Evolutionary conservation across 2,797 vertebrate genomes (phyloP), one percentile per base, ranked within the genome.

Genomic region (Eupleurogrammus muticus): DNA sequence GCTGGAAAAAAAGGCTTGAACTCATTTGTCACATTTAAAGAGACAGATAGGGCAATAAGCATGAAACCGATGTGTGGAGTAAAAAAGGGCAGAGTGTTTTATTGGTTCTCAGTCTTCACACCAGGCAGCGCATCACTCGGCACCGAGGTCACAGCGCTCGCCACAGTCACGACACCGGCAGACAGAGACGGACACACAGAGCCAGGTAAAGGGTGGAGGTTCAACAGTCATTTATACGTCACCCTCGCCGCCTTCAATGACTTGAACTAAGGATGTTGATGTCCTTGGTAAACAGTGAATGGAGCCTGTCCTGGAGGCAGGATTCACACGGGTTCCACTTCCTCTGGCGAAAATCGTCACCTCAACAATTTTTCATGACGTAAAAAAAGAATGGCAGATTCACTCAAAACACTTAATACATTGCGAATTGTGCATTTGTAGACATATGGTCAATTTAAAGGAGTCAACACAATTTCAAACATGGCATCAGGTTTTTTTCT

Each of bases 121-220:
- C 84, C 63, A 74, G 80, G 80, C 77, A 83, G 93, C 89, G 70
- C 94, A 88, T 95, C 94, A 79, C 93, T 94, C 92, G 86, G 57
- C 68, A 81, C 0, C 9, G 93, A 97, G 96, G 92, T 98, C 97
- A 98, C 90, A 92, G 95, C 92, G 95, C 96, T 94, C 57, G 19
- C 87, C 79, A 62, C 76, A 80, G 79, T 82, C 85, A 72, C 63
- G 71, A 80, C 84, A 76, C 19, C 44, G 71, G 74, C 52, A 71
- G 64, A 72, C 74, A 66, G 57, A 73, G 24, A 66, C 60, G 59
- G 19, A 57, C 76, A 54, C 73, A 64, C 71, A 76, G 49, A 82
- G 73, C 53, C 66, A 73, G 66, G 69, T 77, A 61, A 68, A 79
- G 56, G 70, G 52, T 47, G 34, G 62, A 42, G 78, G 49, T 70